Percentiles rank a stretch among this genome's conserved stretches.
Evolutionary conservation across 2,888 invertebrate genomes (phyloP).

Genomic region (Macaria notata): DNA sequence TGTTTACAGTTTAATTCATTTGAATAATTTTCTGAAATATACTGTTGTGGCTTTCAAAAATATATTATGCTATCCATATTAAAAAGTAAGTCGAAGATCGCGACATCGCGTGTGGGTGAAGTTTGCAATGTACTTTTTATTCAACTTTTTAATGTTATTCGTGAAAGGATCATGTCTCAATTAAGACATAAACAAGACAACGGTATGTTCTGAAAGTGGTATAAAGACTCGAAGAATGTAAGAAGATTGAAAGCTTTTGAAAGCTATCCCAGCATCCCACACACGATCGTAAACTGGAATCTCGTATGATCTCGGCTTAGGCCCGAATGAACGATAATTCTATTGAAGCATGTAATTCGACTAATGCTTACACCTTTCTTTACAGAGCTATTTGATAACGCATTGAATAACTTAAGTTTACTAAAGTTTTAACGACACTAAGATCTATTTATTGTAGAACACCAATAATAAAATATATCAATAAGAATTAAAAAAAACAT

Average conservation of each 20-base stretch:
- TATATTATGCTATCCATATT: too few relatives aligned
- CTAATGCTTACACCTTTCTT: background rate
- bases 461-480: too few relatives aligned
- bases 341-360: constrained; percentile 16
- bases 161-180: constrained; percentile 17
- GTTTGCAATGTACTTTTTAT: background rate
- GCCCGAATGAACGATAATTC: constrained; percentile 20
- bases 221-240: constrained; percentile 14
- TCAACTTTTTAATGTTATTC: constrained; percentile 1
- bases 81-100: too few relatives aligned
- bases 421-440: too few relatives aligned
- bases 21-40: too few relatives aligned
- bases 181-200: constrained; percentile 6
- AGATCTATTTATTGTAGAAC: too few relatives aligned
- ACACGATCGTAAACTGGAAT: constrained; percentile 23
- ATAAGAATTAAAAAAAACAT: too few relatives aligned
- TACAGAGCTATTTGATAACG: background rate
- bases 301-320: constrained; percentile 13
- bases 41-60: too few relatives aligned
- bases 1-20: too few relatives aligned
- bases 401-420: too few relatives aligned
- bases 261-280: constrained; percentile 25
- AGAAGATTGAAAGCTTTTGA: constrained; percentile 19
- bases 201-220: constrained; percentile 15
- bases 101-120: background rate